These are phyloP conservation scores for Latheticus oryzae DNA, from an alignment of 2,888 invertebrate genomes.

Conservation along the genomic window DNA sequence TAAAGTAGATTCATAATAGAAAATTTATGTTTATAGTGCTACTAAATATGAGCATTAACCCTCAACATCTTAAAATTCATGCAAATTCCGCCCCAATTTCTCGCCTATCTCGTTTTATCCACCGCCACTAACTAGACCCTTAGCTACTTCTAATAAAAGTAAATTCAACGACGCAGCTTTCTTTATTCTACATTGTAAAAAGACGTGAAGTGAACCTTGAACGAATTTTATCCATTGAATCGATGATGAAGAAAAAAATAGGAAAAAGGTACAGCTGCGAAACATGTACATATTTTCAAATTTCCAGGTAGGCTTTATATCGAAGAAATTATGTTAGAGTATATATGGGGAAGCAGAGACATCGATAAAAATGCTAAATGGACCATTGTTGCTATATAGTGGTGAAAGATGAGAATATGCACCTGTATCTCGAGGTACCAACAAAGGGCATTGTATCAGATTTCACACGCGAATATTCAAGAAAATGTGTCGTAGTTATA, in stretches of 20 bases:
- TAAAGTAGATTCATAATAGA: too few species aligned
- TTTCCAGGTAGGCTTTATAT: constrained; percentile 16
- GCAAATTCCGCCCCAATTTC: constrained; percentile 27
- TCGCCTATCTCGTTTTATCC: constrained; percentile 6
- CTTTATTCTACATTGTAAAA: constrained; percentile 32
- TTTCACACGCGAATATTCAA: constrained; percentile 18
- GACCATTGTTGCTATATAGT: constrained; percentile 7
- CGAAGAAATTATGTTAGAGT: constrained; percentile 5
- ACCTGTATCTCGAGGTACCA: constrained; percentile 10
- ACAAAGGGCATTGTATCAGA: constrained; percentile 16
- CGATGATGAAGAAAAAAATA: constrained; percentile 15
- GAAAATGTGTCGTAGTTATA: constrained; percentile 18
- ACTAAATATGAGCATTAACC: too few species aligned
- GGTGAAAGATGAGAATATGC: constrained; percentile 22
- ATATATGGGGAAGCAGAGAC: constrained; percentile 12
- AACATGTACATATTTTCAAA: constrained; percentile 1
- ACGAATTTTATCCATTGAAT: constrained; percentile 19
- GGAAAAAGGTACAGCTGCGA: constrained; percentile 1
- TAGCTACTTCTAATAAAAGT: constrained; percentile 31
- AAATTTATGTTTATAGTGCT: too few species aligned
- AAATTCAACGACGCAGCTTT: constrained; percentile 33
- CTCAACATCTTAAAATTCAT: constrained; percentile 11
- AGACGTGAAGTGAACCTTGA: constrained; percentile 12
- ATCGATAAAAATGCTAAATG: constrained; percentile 23
- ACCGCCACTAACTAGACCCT: constrained; percentile 4